Percentiles rank a stretch among this genome's conserved stretches.
phyloP scores from a whole-genome alignment of 1,140 invertebrate genomes.

The Tetragnatha versicolor region DNA sequence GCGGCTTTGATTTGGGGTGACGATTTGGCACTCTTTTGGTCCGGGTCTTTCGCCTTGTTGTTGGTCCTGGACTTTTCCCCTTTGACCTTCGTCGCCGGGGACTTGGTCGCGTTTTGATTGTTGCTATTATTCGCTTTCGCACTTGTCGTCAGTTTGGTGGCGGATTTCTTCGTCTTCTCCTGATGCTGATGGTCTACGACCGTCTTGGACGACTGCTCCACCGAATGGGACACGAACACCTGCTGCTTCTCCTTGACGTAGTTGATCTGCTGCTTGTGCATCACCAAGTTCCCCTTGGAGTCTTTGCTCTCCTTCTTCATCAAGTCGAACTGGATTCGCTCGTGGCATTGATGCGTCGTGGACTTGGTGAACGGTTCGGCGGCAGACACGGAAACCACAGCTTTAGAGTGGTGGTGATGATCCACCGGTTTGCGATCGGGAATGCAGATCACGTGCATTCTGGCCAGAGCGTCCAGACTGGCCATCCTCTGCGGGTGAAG shows the following conservation, averaged over 20 bases:
- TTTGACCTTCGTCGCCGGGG: not conserved
- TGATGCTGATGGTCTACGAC: not conserved
- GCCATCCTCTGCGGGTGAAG: slow-evolving; percentile 71
- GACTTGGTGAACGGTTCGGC: slow-evolving; percentile 25
- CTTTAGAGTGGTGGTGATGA: slow-evolving; percentile 13
- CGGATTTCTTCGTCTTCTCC: slow-evolving; percentile 24
- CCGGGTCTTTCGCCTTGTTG: slow-evolving; percentile 14
- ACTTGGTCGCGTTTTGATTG: not conserved
- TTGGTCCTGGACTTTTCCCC: not conserved
- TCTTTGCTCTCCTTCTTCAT: slow-evolving; percentile 45
- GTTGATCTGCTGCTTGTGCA: slow-evolving; percentile 46
- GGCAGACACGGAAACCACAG: slow-evolving; percentile 13
- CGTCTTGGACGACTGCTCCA: slow-evolving; percentile 27
- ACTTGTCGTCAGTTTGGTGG: not conserved
- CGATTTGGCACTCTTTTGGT: slow-evolving; percentile 5
- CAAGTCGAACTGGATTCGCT: slow-evolving; percentile 29
- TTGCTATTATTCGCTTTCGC: not conserved
- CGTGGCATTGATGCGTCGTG: slow-evolving; percentile 1
- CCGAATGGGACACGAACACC: slow-evolving; percentile 37
- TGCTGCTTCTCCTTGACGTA: slow-evolving; percentile 45
- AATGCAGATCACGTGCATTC: slow-evolving; percentile 89
- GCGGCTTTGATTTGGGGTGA: not conserved
- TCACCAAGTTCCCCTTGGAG: slow-evolving; percentile 19
- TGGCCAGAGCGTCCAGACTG: slow-evolving; percentile 86
- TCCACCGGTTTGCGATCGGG: slow-evolving; percentile 70